Base-by-base conservation (phyloP, 2,113 vertebrate genomes). In the Lampris megalopsis region DNA sequence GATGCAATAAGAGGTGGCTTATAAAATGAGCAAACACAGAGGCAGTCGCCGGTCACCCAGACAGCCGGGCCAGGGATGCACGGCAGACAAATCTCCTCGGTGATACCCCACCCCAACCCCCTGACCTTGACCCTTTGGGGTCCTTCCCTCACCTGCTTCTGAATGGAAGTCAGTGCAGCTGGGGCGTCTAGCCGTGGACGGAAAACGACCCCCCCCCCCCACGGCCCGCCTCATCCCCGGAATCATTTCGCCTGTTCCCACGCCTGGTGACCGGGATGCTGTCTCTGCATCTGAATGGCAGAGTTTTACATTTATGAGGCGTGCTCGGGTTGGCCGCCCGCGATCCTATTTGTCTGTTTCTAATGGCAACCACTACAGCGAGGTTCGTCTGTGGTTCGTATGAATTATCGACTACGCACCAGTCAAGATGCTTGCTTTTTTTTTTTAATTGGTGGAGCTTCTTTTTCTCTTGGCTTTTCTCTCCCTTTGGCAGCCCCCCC, bases 111-210 rank as follows among this genome's bases (percentile, higher is more conserved):
- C 59, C 59, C 38, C 67, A 81, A 86, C 78, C 84, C 92, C 89
- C 89, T 95, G 94, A 94, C 96, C 95, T 96, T 95, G 95, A 95
- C 94, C 94, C 89, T 79, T 83, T 77, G 79, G 90, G 75, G 6
- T 7, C 93, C 86, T 82, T 67, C 85, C 86, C 88, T 92, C 93
- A 92, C 93, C 94, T 88, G 89, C 91, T 87, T 89, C 82, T 92
- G 86, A 94, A 93, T 94, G 87, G 82, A 92, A 83, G 91, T 87
- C 67, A 37, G 91, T 91, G 91, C 95, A 96, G 95, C 95, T 95
- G 95, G 89, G 86, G 81, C 56, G 94, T 95, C 94, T 95, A 88
- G 93, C 89, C 92, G 8, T 64, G 24, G 85, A 89, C 92, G 84
- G 89, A 78, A 77, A 8, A 40, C 90, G 88, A 90, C 89, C 92